Conservation (phyloP, 2,888 invertebrate species). For the Acanthosepion pharaonis region DNA sequence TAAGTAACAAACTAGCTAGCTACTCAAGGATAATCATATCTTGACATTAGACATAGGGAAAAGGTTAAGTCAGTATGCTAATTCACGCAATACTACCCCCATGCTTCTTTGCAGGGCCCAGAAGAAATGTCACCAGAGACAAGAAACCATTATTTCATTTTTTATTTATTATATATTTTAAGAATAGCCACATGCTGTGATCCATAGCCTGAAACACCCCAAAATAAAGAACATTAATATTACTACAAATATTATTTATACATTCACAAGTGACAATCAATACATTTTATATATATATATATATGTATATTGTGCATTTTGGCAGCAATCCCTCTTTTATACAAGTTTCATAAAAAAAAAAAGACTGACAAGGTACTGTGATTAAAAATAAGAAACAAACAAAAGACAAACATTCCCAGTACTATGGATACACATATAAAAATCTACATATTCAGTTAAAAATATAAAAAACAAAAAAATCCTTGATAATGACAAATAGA, state of each 20-base stretch:
- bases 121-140: conserved; percentile 33
- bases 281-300: too few species aligned
- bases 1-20: conserved; percentile 17
- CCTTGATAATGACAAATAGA: too few species aligned
- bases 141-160: background rate
- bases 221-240: background rate
- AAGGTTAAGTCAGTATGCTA: background rate
- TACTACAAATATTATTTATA: background rate
- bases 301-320: too few species aligned
- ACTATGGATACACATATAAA: too few species aligned
- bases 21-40: background rate
- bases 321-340: too few species aligned
- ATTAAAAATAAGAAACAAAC: too few species aligned
- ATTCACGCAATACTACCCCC: background rate
- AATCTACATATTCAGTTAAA: too few species aligned
- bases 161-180: background rate
- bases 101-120: background rate
- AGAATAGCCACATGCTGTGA: background rate
- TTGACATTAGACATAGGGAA: conserved; percentile 33
- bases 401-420: too few species aligned
- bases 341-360: too few species aligned
- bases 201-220: background rate
- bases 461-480: too few species aligned
- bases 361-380: background rate
- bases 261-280: background rate